A percentile compares a stretch with the other conserved stretches of the same genome.
These are phyloP conservation scores for Luehdorfia chinensis DNA, from an alignment of 1,140 invertebrate species.

Conservation along the genomic window DNA sequence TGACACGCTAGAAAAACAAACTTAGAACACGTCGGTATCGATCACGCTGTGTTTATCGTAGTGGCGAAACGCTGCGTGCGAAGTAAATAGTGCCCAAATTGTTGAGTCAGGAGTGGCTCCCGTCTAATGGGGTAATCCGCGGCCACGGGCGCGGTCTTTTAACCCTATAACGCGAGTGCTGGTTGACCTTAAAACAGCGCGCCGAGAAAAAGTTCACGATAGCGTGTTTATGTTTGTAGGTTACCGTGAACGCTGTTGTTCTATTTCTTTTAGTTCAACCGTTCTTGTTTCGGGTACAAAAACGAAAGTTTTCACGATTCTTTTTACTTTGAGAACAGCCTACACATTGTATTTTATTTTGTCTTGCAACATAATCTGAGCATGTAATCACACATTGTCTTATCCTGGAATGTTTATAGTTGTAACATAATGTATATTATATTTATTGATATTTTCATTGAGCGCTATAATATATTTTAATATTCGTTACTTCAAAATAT, in stretches of 20 bases:
- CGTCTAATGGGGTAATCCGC: conserved; percentile 48
- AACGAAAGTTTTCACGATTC: too few species aligned
- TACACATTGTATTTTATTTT: too few species aligned
- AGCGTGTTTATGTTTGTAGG: conserved; percentile 24
- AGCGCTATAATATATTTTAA: conserved; percentile 56
- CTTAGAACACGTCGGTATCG: conserved; percentile 52
- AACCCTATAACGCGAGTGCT: conserved; percentile 55
- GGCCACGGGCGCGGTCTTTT: conserved; percentile 59
- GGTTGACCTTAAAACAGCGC: conserved; percentile 61
- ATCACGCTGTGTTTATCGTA: conserved; percentile 50
- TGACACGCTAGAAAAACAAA: too few species aligned
- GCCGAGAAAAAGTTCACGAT: conserved; percentile 27
- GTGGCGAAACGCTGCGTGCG: conserved; percentile 23
- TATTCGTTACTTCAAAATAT: too few species aligned
- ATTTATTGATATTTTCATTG: too few species aligned
- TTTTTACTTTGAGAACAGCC: conserved; percentile 59
- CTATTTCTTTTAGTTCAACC: conserved; percentile 31
- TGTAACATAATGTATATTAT: too few species aligned
- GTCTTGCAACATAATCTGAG: too few species aligned
- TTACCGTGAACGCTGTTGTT: conserved; percentile 7
- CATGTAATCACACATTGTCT: too few species aligned
- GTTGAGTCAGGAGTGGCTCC: conserved; percentile 37
- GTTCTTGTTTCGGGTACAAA: too few species aligned
- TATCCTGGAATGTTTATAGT: too few species aligned
- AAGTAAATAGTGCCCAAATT: conserved; percentile 38